These are phyloP conservation scores for Eurytoma californica DNA, from an alignment of 2,888 invertebrate genomes.

Conservation along the genomic window DNA sequence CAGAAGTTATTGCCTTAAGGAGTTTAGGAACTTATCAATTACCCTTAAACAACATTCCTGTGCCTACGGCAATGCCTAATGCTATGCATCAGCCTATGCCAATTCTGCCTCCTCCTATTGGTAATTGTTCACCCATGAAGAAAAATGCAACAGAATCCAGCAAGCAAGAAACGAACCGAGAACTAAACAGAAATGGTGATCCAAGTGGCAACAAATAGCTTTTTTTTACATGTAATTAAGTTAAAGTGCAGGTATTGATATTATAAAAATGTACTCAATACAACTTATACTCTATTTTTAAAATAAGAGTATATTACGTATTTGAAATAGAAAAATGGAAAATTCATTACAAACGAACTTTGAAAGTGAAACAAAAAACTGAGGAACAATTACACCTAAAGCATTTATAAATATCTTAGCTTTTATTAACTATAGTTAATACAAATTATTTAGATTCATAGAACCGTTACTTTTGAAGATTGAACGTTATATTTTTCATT, in stretches of 20 bases:
- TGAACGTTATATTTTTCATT: conserved; percentile 28
- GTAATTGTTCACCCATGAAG: conserved; percentile 45
- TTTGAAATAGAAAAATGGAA: conserved; percentile 30
- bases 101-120: conserved; percentile 37
- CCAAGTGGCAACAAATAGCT: conserved; percentile 46
- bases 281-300: conserved; percentile 40
- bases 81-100: conserved; percentile 44
- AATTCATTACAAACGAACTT: conserved; percentile 40
- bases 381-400: conserved; percentile 10
- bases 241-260: conserved; percentile 42
- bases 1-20: conserved; percentile 77
- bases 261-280: conserved; percentile 36
- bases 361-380: conserved; percentile 25
- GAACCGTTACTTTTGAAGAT: conserved; percentile 33
- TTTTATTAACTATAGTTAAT: conserved; percentile 23
- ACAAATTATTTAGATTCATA: conserved; percentile 25
- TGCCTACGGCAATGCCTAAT: conserved; percentile 56
- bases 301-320: conserved; percentile 38
- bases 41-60: conserved; percentile 56
- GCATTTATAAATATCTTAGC: conserved; percentile 43
- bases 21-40: conserved; percentile 65
- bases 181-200: conserved; percentile 57
- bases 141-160: conserved; percentile 42
- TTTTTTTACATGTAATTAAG: conserved; percentile 27
- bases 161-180: conserved; percentile 55